Conservation (phyloP, 2,888 invertebrate species). For the Lycocerus yunnanus region DNA sequence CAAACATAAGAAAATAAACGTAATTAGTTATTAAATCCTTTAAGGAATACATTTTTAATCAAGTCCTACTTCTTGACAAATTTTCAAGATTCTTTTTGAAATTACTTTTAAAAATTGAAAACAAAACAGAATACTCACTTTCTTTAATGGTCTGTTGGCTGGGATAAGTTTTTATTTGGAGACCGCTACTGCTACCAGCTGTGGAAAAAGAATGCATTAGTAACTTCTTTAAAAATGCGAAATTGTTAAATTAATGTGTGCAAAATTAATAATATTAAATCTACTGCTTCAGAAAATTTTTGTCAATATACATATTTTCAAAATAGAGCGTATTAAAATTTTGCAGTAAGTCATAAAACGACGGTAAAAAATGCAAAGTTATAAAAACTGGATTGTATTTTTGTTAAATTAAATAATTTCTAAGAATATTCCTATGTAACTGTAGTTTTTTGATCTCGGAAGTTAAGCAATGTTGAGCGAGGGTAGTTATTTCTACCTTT, state of each 20-base stretch:
- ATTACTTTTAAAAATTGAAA: conserved; percentile 26
- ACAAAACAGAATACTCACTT: conserved; percentile 67
- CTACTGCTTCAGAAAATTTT: not conserved
- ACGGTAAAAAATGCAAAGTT: not conserved
- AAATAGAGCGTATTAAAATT: not conserved
- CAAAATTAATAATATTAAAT: conserved; percentile 1
- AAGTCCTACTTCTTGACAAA: not conserved
- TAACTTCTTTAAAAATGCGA: not conserved
- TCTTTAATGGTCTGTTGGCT: conserved; percentile 78
- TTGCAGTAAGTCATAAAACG: not conserved
- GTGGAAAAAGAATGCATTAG: conserved; percentile 3
- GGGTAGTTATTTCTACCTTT: not conserved
- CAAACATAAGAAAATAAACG: conserved; percentile 47
- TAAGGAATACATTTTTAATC: not conserved
- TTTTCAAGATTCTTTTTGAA: not conserved
- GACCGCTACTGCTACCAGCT: conserved; percentile 43
- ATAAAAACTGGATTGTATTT: no score
- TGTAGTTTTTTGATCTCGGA: not conserved
- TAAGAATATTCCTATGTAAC: no score
- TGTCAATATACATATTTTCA: not conserved
- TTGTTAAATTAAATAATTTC: no score
- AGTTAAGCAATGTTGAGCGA: not conserved
- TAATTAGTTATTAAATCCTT: conserved; percentile 37
- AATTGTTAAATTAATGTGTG: not conserved
- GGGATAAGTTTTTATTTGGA: conserved; percentile 78